Base-by-base conservation (phyloP, 2,888 invertebrate genomes). In the Acanthosepion pharaonis region DNA sequence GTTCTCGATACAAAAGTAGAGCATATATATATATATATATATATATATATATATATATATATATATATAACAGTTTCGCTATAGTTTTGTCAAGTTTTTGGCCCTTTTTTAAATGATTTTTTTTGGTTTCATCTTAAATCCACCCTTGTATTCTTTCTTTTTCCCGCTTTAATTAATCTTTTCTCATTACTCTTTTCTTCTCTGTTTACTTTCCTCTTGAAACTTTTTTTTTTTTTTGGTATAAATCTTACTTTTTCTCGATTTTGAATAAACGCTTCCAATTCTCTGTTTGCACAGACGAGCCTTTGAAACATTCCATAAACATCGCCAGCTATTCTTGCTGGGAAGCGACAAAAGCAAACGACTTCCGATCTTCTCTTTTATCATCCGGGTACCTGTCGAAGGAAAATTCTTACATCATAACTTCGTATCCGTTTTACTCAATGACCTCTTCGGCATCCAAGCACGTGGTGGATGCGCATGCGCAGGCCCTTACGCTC, bases 371-470 rank as follows among this genome's bases (percentile, higher is more conserved):
- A 98, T 99, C 95, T 98, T 99, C 97, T 99, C 99, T 8, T 98
- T 99, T 96, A 98, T 99, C 98, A 98, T 99, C 94, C 98, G 98
- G 95, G 98, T 99, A 97, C 98, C 98, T 0, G 98, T 98, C 91
- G 96, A 96, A 49, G 98, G 98, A 11, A 96, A 98, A 33, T 99
- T 98, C 97, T 98, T 99, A 5, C 99, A 99, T 97, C 98, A 99
- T 97, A 99, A 99, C 97, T 98, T 98, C 98, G 98, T 99, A 15
- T 98, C 98, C 96, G 98, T 98, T 20, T 98, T 99, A 48, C 98
- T 99, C 93, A 99, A 99, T 96, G 99, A 99, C 96, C 98, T 99
- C 42, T 99, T 99, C 97, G 99, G 99, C 0, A 98, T 99, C 94
- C 99, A 99, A 97, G 98, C 97, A 9, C 95, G 97, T 93, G 96